Evolutionary conservation across 2,113 vertebrate genomes (phyloP).

Genomic region (Stegostoma tigrinum): DNA sequence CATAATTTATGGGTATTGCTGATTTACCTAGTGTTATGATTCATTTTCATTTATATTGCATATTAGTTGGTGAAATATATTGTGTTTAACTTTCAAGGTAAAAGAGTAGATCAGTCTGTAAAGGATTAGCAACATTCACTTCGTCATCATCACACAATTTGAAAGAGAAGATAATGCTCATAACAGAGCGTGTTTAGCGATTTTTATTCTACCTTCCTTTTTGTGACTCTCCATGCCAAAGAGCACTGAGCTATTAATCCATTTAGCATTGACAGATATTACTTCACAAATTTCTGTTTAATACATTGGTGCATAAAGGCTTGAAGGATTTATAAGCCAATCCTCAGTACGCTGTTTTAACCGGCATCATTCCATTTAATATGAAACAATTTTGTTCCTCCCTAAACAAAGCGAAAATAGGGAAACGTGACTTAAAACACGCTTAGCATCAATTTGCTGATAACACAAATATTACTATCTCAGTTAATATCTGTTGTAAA

Average conservation of each 20-base stretch:
- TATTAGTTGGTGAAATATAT: neutral
- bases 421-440: neutral
- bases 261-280: neutral
- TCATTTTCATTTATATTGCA: constrained; percentile 18
- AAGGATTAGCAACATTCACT: neutral
- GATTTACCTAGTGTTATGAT: neutral
- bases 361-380: neutral
- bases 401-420: neutral
- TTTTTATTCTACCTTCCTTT: neutral
- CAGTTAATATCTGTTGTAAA: neutral
- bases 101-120: neutral
- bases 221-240: neutral
- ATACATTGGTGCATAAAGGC: neutral
- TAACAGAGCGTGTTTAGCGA: neutral
- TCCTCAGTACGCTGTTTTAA: neutral
- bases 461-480: neutral
- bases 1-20: neutral
- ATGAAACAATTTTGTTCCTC: neutral
- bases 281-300: neutral
- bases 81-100: constrained; percentile 25
- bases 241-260: neutral
- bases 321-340: neutral
- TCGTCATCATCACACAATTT: neutral
- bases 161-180: neutral
- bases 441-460: neutral